phyloP scores from a whole-genome alignment of 2,797 vertebrate genomes.

The Acanthornis magna region DNA sequence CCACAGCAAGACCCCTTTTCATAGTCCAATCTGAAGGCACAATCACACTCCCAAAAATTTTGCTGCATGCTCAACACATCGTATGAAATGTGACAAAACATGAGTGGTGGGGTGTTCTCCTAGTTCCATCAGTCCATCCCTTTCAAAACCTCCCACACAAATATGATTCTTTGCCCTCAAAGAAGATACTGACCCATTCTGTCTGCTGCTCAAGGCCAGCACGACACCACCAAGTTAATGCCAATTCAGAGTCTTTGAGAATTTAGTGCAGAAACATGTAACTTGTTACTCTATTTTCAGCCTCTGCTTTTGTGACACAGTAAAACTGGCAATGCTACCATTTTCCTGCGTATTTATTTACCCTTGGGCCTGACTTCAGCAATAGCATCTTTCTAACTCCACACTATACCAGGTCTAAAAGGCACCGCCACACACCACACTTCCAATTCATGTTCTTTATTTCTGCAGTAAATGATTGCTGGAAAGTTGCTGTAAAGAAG shows the following conservation, averaged over 20 bases:
- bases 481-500: not conserved
- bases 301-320: not conserved
- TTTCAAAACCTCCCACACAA: not conserved
- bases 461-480: not conserved
- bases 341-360: not conserved
- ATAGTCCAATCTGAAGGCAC: not conserved
- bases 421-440: not conserved
- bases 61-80: not conserved
- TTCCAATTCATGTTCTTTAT: not conserved
- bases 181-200: not conserved
- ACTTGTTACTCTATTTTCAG: not conserved
- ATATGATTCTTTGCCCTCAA: not conserved
- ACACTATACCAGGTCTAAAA: fast-evolving
- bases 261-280: not conserved
- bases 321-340: not conserved
- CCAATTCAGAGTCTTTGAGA: not conserved
- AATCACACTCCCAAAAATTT: not conserved
- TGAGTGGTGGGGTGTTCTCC: not conserved
- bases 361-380: not conserved
- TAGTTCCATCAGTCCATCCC: not conserved
- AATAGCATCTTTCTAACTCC: not conserved
- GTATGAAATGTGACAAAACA: not conserved
- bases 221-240: fast-evolving
- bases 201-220: not conserved
- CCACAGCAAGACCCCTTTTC: not conserved